A percentile compares a stretch with the other conserved stretches of the same genome.
Evolutionary conservation across 2,113 vertebrate genomes (phyloP).

Genomic region (Chinchilla lanigera): DNA sequence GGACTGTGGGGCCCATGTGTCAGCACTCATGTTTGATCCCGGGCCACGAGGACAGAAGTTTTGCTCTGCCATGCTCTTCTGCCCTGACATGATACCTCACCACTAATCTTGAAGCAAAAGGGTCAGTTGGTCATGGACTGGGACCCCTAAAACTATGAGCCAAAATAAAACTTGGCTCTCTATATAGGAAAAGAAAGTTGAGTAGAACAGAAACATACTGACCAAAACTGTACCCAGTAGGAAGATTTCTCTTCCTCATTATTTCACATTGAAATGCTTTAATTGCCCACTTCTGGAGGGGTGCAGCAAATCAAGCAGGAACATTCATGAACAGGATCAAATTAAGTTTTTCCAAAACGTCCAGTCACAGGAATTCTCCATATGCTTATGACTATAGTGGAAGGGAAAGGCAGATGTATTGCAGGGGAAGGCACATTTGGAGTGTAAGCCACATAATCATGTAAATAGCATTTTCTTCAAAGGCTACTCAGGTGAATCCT

Average conservation of each 20-base stretch:
- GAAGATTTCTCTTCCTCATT: background rate
- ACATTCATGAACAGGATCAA: background rate
- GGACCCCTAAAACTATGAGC: background rate
- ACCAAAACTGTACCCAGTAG: background rate
- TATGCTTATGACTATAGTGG: background rate
- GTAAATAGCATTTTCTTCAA: background rate
- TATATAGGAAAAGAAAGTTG: background rate
- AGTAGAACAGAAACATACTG: background rate
- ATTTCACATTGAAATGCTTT: background rate
- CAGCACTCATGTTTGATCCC: too few species aligned
- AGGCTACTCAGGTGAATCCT: background rate
- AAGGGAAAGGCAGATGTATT: background rate
- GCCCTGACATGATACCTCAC: too few species aligned
- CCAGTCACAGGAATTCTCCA: background rate
- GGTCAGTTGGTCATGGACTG: background rate
- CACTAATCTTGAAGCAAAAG: background rate
- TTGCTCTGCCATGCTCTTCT: background rate
- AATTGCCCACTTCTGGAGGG: background rate
- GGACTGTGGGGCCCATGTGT: too few species aligned
- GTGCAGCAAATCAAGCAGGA: background rate
- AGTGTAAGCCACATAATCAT: background rate
- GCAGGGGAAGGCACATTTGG: background rate
- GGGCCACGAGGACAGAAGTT: too few species aligned
- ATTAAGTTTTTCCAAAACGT: background rate
- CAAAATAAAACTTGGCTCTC: background rate